Conservation (phyloP, 2,797 vertebrate species). For the Amblyopsis hoosieri region DNA sequence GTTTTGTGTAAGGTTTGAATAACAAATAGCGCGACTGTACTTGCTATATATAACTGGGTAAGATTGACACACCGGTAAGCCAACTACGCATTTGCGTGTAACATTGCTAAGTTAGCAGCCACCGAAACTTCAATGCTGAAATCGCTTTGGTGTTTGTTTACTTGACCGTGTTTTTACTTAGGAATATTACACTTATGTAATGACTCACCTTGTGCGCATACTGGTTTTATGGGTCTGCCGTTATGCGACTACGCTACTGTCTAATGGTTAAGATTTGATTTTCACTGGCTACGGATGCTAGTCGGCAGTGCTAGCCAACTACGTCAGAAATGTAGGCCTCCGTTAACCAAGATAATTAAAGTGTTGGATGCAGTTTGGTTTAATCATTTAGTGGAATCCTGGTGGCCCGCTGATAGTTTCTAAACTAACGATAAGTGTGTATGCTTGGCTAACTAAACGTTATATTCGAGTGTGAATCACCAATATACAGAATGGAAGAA, state of each 20-base stretch:
- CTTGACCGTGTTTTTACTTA: background rate
- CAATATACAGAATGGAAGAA: conserved; percentile 68
- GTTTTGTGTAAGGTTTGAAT: background rate
- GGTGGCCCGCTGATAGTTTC: background rate
- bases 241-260: conserved; percentile 36
- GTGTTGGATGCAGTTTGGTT: conserved; percentile 21
- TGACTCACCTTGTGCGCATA: background rate
- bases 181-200: background rate
- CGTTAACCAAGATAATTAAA: conserved; percentile 52
- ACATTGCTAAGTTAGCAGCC: conserved; percentile 65
- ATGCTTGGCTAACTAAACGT: conserved; percentile 23
- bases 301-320: conserved; percentile 64
- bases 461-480: conserved; percentile 31
- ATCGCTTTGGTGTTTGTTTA: conserved; percentile 18
- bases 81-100: conserved; percentile 77
- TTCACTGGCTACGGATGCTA: conserved; percentile 66
- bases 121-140: conserved; percentile 47
- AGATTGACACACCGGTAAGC: conserved; percentile 63
- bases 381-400: conserved; percentile 12
- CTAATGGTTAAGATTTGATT: conserved; percentile 44
- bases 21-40: conserved; percentile 11
- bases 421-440: conserved; percentile 22
- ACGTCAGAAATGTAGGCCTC: conserved; percentile 79
- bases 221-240: background rate
- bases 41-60: background rate